A percentile compares a stretch with the other conserved stretches of the same genome.
These are phyloP conservation scores for Tragelaphus buxtoni DNA, from an alignment of 2,113 vertebrate species.

Conservation along the genomic window DNA sequence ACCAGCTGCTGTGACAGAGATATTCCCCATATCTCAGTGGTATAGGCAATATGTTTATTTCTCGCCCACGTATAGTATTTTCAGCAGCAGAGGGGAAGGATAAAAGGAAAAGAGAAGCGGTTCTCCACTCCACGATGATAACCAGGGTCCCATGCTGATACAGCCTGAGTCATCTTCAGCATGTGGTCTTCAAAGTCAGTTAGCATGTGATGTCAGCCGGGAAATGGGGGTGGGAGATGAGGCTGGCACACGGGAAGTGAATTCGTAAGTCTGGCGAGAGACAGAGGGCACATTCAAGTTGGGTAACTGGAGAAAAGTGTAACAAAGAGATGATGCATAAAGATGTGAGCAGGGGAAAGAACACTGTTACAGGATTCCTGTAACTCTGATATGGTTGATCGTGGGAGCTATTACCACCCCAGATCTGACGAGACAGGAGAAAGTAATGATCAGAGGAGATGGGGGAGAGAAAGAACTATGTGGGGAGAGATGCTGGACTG, in stretches of 20 bases:
- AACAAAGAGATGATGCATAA: background rate
- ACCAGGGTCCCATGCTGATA: background rate
- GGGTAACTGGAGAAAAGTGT: background rate
- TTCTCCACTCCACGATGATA: background rate
- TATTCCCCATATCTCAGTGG: background rate
- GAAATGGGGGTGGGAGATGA: background rate
- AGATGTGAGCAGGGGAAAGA: background rate
- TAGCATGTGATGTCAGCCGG: background rate
- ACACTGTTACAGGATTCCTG: background rate
- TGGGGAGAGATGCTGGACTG: background rate
- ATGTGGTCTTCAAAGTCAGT: background rate
- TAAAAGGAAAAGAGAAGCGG: background rate
- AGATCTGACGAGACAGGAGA: background rate
- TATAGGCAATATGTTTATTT: background rate
- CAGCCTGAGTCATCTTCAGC: background rate
- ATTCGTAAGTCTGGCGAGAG: background rate
- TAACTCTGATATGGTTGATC: background rate
- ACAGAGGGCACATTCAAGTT: background rate
- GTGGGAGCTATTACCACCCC: background rate
- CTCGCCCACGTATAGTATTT: background rate
- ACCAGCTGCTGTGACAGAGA: background rate
- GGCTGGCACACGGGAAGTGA: background rate
- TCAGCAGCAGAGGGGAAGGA: background rate
- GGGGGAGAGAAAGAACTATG: background rate
- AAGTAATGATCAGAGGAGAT: background rate